Evolutionary conservation across 1,140 invertebrate genomes (phyloP), one percentile per base, ranked within the genome.

Genomic region (Tribolium castaneum): DNA sequence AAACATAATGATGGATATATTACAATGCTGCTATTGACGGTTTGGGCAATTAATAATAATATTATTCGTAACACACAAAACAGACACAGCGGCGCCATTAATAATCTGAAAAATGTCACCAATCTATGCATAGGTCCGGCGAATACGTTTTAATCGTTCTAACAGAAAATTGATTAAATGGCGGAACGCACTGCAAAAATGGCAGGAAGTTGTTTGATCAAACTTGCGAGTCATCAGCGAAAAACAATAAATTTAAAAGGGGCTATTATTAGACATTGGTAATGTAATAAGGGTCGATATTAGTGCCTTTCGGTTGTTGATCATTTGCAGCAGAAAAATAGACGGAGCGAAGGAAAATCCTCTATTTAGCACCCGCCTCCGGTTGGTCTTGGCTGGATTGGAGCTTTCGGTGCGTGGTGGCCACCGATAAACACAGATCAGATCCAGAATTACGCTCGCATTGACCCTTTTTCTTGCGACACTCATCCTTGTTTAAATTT

Each of bases 1-100:
- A 59, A 59, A 59, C 54, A 59, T 59, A 59, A 59, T 59, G 54
- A 59, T 59, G 19, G 54, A 59, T 59, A 22, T 59, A 59, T 59
- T 59, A 59, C 54, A 59, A 59, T 22, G 19, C 54, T 59, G 54
- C 30, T 59, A 59, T 59, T 59, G 54, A 59, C 16, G 54, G 16
- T 59, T 59, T 25, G 4, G n/a, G 54, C 9, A 59, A 59, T 59
- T 59, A 59, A 59, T 59, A 59, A 59, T 59, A 59, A 59, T 59
- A 59, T 14, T 54, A 54, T 59, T 59, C 6, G 19, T 19, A 19
- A 52, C 51, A 52, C 13, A 59, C 7, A 10, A 59, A 59, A 59
- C 16, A 59, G 54, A 59, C 14, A 54, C 19, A 19, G 19, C 2
- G 9, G 19, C 1, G 19, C 54, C 10, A 59, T 59, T 59, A 25